phyloP scores from a whole-genome alignment of 1,140 invertebrate species.

The Zaprionus vittiger region DNA sequence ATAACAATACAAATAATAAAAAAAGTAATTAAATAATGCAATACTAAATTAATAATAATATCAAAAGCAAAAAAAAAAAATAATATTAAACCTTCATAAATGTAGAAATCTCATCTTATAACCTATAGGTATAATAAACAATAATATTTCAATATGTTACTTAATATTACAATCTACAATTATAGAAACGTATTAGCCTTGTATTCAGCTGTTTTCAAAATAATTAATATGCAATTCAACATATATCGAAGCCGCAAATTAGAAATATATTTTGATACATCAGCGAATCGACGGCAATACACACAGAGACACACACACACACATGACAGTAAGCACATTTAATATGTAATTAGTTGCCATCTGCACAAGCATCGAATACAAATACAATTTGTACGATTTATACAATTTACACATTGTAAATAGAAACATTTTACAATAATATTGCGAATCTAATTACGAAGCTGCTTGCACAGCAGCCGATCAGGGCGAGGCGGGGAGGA shows the following conservation, averaged over 20 bases:
- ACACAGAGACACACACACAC: not conserved
- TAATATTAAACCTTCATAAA: not conserved
- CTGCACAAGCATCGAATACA: slow-evolving; percentile 7
- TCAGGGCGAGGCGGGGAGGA: not conserved
- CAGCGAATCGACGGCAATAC: slow-evolving; percentile 2
- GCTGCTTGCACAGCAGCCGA: slow-evolving; percentile 1
- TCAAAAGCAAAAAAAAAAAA: not conserved
- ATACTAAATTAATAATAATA: not conserved
- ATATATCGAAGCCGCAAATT: slow-evolving; percentile 12
- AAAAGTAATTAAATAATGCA: no score
- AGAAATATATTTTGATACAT: slow-evolving; percentile 23
- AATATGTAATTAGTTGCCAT: slow-evolving; percentile 44
- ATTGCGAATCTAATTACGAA: slow-evolving; percentile 53
- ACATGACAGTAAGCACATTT: slow-evolving; percentile 36
- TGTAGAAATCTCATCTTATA: not conserved
- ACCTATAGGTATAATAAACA: not conserved
- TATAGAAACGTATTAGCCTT: not conserved
- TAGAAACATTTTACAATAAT: slow-evolving; percentile 43
- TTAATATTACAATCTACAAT: not conserved
- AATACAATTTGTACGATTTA: slow-evolving; percentile 44
- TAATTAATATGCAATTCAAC: slow-evolving; percentile 1
- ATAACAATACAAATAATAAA: not conserved
- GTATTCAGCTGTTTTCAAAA: not conserved
- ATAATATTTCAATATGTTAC: not conserved
- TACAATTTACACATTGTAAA: slow-evolving; percentile 65